Evolutionary conservation across 2,888 invertebrate species (phyloP), one percentile per base, ranked within the genome.

Genomic region (Pammene fasciana): DNA sequence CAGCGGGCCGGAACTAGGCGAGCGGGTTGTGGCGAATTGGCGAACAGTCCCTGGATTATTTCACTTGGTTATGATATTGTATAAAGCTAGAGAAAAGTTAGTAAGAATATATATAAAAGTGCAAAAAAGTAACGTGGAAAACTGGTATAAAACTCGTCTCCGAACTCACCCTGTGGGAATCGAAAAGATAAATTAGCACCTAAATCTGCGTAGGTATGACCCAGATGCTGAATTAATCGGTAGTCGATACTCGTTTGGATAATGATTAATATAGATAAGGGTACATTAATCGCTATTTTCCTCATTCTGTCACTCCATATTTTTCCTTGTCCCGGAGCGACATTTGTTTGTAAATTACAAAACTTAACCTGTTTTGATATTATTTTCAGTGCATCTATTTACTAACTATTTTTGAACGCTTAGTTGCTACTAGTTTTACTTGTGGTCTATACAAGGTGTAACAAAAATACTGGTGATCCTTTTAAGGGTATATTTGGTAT

Each of bases 1-100:
- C 43, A 59, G 26, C 26, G 59, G 59, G n/a, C 59, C 43, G 59
- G 59, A 59, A 43, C 8, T 9, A 13, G 10, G 34, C 56, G 56
- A 16, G 26, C 18, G 41, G 57, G 13, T 43, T 57, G 43, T 26
- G 59, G 59, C 57, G 43, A 18, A 57, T 43, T n/a, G 59, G 43
- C 59, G n/a, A 45, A 57, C 5, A 45, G 13, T 45, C 6, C n/a
- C 45, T 45, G 59, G 26, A 45, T 26, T 45, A 13, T 43, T 45
- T 45, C 18, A 43, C 8, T 10, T 26, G 52, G 52, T 52, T 26
- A 13, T 38, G 4, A 26, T 26, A 26, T 26, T 26, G 26, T n/a
- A 26, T 26, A 26, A 26, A 26, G 4, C 26, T 26, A 3, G 2
- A 26, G 26, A 26, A 26, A 26, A 26, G 26, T 26, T 26, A 3